Evolutionary conservation across 2,797 vertebrate species (phyloP).

Genomic region (Pantherophis alleghaniensis): DNA sequence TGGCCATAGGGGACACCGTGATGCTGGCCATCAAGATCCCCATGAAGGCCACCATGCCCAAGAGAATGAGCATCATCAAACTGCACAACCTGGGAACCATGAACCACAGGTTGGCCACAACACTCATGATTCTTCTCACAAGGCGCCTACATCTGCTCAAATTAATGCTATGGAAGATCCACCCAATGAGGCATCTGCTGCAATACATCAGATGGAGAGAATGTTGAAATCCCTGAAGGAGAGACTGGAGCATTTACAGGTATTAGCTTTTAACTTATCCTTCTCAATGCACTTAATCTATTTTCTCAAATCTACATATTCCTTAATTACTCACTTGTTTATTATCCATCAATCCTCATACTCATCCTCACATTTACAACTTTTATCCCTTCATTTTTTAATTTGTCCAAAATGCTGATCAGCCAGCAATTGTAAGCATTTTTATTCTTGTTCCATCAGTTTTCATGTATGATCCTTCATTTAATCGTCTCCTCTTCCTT

Average conservation of each 20-base stretch:
- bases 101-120: slow-evolving; percentile 17
- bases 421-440: not conserved
- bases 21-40: slow-evolving; percentile 2
- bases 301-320: not conserved
- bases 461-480: not conserved
- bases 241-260: slow-evolving; percentile 80
- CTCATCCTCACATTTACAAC: not conserved
- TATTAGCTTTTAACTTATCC: slow-evolving; percentile 39
- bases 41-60: slow-evolving; percentile 61
- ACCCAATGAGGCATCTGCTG: slow-evolving; percentile 60
- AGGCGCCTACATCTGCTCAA: slow-evolving; percentile 34
- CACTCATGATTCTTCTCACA: slow-evolving; percentile 39
- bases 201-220: slow-evolving; percentile 76
- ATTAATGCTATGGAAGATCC: slow-evolving; percentile 58
- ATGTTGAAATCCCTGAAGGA: slow-evolving; percentile 81
- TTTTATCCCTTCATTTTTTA: not conserved
- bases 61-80: slow-evolving; percentile 68
- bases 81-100: slow-evolving; percentile 56
- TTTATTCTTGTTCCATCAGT: not conserved
- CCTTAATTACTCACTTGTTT: not conserved
- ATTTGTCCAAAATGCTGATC: not conserved
- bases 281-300: not conserved
- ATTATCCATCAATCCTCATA: not conserved
- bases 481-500: not conserved
- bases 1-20: not conserved